Conservation (phyloP, 2,888 invertebrate genomes). For the Hirtodrosophila histrioides region DNA sequence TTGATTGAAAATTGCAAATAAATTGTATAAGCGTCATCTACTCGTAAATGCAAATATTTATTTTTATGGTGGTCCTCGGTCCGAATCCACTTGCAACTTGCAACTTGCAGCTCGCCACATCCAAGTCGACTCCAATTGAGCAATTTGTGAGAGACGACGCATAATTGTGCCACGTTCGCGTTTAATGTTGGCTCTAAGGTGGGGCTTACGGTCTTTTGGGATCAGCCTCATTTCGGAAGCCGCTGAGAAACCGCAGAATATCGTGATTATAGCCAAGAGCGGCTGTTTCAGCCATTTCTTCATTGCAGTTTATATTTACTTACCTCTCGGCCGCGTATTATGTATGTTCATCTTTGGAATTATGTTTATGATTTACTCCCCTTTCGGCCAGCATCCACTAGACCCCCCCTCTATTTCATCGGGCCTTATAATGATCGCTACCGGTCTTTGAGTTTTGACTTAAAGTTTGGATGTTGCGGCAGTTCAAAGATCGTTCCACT, state of each 20-base stretch:
- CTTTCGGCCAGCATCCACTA: neutral
- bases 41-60: slow-evolving; percentile 70
- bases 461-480: slow-evolving; percentile 14
- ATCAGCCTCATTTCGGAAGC: slow-evolving; percentile 65
- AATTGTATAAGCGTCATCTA: slow-evolving; percentile 74
- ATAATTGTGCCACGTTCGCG: slow-evolving; percentile 77
- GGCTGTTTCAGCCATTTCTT: slow-evolving; percentile 31
- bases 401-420: neutral
- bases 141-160: slow-evolving; percentile 67
- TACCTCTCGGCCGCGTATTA: slow-evolving; percentile 21
- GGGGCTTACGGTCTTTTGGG: slow-evolving; percentile 48
- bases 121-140: slow-evolving; percentile 58
- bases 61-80: slow-evolving; percentile 53
- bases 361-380: slow-evolving; percentile 39
- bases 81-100: neutral
- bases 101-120: neutral
- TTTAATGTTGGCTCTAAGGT: slow-evolving; percentile 69
- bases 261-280: slow-evolving; percentile 59
- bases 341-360: slow-evolving; percentile 35
- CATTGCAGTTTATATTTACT: slow-evolving; percentile 46
- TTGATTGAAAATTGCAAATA: slow-evolving; percentile 79
- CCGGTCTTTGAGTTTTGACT: slow-evolving; percentile 55
- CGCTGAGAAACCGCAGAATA: slow-evolving; percentile 49
- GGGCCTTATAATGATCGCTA: slow-evolving; percentile 56
- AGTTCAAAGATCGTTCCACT: slow-evolving; percentile 66